A percentile compares a stretch with the other conserved stretches of the same genome.
These are phyloP conservation scores for Sphenodon punctatus DNA, from an alignment of 2,797 vertebrate species.

Conservation along the genomic window DNA sequence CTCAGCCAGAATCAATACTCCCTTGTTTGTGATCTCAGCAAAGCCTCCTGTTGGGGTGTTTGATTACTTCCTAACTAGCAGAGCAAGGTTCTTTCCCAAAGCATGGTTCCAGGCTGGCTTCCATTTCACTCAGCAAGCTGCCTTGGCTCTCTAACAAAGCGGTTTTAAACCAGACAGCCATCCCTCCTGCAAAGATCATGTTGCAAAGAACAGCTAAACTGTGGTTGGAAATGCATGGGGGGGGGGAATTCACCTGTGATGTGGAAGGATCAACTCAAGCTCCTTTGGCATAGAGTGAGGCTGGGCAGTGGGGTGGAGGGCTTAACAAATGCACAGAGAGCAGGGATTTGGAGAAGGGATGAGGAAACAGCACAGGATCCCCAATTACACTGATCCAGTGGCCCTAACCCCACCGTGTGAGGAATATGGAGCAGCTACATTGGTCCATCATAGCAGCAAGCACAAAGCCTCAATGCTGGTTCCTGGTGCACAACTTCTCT, in stretches of 20 bases:
- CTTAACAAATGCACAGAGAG: background rate
- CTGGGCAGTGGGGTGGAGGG: background rate
- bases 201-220: background rate
- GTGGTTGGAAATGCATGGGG: background rate
- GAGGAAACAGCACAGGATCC: background rate
- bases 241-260: background rate
- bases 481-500: background rate
- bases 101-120: background rate
- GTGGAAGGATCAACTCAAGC: background rate
- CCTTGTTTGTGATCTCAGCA: background rate
- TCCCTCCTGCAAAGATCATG: background rate
- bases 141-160: background rate
- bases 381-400: background rate
- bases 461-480: background rate
- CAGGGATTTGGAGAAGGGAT: background rate
- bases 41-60: background rate
- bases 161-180: no score
- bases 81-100: background rate
- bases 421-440: background rate
- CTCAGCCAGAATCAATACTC: background rate
- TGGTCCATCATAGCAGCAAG: background rate
- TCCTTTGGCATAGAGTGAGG: background rate
- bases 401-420: background rate
- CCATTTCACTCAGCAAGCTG: background rate
- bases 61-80: background rate